Conservation (phyloP, 2,113 vertebrate genomes). For the rabbit (Oryctolagus cuniculus) region DNA sequence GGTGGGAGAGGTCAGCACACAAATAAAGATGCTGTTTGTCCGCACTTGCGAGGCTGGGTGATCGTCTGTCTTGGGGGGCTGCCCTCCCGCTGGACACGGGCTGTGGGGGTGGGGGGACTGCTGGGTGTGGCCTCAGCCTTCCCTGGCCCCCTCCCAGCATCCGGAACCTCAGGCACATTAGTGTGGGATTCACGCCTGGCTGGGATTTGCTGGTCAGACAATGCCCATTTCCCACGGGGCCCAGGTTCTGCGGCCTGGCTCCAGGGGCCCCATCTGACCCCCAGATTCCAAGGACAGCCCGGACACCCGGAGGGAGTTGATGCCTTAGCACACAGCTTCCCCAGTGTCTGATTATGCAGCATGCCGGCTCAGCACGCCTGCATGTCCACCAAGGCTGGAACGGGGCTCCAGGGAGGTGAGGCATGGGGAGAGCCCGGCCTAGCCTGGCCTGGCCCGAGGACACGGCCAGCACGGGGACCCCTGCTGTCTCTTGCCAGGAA, state of each 20-base stretch:
- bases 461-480: background rate
- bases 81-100: background rate
- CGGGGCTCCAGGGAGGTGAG: background rate
- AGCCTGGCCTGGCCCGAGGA: too few species aligned
- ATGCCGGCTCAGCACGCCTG: background rate
- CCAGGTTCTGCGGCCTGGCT: background rate
- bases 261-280: too few species aligned
- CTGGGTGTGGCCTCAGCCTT: background rate
- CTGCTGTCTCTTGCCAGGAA: background rate
- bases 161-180: background rate
- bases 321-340: too few species aligned
- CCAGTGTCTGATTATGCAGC: too few species aligned
- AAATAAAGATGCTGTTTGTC: constrained; percentile 87
- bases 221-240: background rate
- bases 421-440: too few species aligned
- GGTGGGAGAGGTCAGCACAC: constrained; percentile 78
- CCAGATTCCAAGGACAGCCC: background rate
- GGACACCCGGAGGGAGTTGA: too few species aligned
- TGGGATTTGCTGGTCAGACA: background rate
- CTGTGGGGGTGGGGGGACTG: background rate
- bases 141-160: background rate
- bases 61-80: background rate
- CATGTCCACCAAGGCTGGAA: fast-evolving
- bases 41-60: background rate
- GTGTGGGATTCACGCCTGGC: fast-evolving